phyloP scores from a whole-genome alignment of 2,797 vertebrate genomes.

The Poliocrania exsul region DNA sequence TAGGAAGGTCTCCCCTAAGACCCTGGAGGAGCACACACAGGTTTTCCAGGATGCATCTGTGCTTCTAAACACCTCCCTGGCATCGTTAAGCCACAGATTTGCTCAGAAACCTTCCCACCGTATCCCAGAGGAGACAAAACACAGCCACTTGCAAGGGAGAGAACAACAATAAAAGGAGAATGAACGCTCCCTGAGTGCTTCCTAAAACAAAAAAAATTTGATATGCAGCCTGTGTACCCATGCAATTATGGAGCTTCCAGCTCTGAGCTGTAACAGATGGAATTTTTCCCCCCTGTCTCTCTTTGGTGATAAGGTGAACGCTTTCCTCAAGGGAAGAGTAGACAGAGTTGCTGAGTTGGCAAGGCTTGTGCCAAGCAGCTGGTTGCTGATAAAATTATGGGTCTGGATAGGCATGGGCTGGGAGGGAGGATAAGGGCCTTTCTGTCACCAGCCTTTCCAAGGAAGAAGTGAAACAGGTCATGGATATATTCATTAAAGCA shows the following conservation, averaged over 20 bases:
- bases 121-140: slow-evolving; percentile 61
- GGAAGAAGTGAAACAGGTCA: background rate
- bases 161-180: slow-evolving; percentile 67
- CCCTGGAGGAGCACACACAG: background rate
- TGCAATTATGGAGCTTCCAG: slow-evolving; percentile 30
- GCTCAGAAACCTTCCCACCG: slow-evolving; percentile 36
- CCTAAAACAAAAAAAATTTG: slow-evolving; percentile 41
- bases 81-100: slow-evolving; percentile 42
- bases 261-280: slow-evolving; percentile 72
- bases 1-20: background rate
- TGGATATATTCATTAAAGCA: background rate
- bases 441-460: background rate
- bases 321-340: slow-evolving; percentile 59
- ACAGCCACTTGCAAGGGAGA: slow-evolving; percentile 43
- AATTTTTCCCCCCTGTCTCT: slow-evolving; percentile 14
- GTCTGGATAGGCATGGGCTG: background rate
- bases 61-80: slow-evolving; percentile 21
- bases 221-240: slow-evolving; percentile 51
- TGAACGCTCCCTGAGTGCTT: slow-evolving; percentile 62
- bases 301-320: slow-evolving; percentile 70
- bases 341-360: slow-evolving; percentile 65
- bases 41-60: slow-evolving; percentile 5
- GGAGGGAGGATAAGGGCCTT: background rate
- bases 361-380: slow-evolving; percentile 53
- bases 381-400: slow-evolving; percentile 4